Percentiles rank a stretch among this genome's conserved stretches.
phyloP scores from a whole-genome alignment of 2,113 vertebrate genomes.

The Podiceps cristatus region DNA sequence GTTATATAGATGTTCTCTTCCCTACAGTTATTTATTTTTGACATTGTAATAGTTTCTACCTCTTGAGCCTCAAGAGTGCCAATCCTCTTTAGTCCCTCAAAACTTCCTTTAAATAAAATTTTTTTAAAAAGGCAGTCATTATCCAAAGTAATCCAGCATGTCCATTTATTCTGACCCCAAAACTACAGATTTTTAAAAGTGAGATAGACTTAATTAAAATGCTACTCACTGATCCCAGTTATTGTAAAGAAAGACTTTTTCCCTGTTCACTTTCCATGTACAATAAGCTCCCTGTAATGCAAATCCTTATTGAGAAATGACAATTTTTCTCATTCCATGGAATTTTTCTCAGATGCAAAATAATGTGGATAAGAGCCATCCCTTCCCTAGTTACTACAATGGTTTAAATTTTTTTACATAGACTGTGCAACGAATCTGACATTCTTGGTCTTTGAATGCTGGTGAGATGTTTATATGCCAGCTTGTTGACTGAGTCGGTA shows the following conservation, averaged over 20 bases:
- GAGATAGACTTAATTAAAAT: not conserved
- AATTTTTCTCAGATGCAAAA: not conserved
- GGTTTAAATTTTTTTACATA: not conserved
- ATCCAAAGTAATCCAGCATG: not conserved
- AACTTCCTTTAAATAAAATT: not conserved
- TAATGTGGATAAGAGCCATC: not conserved
- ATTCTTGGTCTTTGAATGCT: not conserved
- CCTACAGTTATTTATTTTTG: not conserved
- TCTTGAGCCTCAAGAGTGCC: not conserved
- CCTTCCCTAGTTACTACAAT: not conserved
- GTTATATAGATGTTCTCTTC: not conserved
- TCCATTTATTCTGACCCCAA: not conserved
- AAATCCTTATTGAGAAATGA: not conserved
- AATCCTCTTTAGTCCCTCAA: not conserved
- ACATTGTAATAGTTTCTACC: not conserved
- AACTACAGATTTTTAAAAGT: not conserved
- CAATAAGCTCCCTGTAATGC: not conserved
- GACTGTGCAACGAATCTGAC: fast-evolving
- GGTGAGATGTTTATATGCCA: not conserved
- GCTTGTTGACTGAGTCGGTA: not conserved
- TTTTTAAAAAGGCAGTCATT: not conserved
- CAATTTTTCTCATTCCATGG: not conserved
- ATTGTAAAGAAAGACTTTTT: not conserved
- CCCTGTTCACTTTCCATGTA: not conserved
- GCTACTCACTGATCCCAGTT: not conserved